These are phyloP conservation scores for Clarias laeviceps DNA, from an alignment of 2,797 vertebrate species.

Conservation along the genomic window DNA sequence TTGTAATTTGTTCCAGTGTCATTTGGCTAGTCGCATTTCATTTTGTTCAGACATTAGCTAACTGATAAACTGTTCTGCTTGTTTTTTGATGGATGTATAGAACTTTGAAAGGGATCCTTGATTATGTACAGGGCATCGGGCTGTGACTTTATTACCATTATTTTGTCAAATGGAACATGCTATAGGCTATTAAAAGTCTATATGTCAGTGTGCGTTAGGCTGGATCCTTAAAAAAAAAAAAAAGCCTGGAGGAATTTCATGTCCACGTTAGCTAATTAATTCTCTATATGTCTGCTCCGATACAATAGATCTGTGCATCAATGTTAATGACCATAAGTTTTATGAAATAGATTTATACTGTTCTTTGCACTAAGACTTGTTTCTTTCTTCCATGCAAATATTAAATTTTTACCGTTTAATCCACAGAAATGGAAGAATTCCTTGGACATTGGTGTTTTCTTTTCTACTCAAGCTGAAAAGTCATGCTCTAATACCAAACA, in stretches of 20 bases:
- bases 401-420: neutral
- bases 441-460: neutral
- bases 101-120: neutral
- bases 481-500: neutral
- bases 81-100: neutral
- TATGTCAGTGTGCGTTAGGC: too few species aligned
- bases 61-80: constrained; percentile 2
- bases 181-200: neutral
- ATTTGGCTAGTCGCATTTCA: constrained; percentile 10
- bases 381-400: neutral
- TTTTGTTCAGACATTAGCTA: constrained; percentile 5
- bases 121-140: neutral
- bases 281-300: neutral
- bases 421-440: neutral
- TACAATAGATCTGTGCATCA: neutral
- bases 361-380: neutral
- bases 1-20: constrained; percentile 6
- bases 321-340: neutral
- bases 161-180: neutral
- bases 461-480: neutral
- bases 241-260: too few species aligned
- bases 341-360: neutral
- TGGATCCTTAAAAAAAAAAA: neutral
- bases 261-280: neutral
- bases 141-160: neutral